Base-by-base conservation (phyloP, 2,888 invertebrate species). In the Euplexia lucipara region DNA sequence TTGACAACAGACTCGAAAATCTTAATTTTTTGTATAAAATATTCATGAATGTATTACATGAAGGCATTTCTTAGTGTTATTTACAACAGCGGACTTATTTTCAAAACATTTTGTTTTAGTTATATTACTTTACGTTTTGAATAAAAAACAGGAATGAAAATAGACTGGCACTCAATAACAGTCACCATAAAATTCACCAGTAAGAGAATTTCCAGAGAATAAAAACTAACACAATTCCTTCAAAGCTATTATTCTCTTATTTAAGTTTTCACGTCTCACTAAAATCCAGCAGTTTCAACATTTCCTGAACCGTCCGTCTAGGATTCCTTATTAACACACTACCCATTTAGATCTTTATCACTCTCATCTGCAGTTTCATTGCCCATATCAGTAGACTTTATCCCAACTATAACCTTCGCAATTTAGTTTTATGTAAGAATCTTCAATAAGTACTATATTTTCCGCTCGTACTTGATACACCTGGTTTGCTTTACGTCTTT, bases 361-460 rank as follows among this genome's bases (percentile, higher is more conserved):
- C 70, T 59, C 49, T 53, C 49, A 65, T 78, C 48, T 62, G 44
- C 61, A 78, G 70, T 22, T 78, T 65, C 65, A 71, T 60, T 22
- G 54, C 16, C 54, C 42, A 63, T 63, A 71, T 69, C 53, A 53
- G 62, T 60, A 56, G 58, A 69, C 56, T 68, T 65, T 56, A 67
- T 61, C 18, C 10, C 48, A 48, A 61, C 76, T 54, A 73, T 66
- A 65, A 61, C 37, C 48, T 45, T 32, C 70, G 59, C 51, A 60
- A 48, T 66, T 62, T 64, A 52, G 41, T 70, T 77, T 78, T 74
- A 75, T 60, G 49, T 57, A 20, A 20, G 32, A 56, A 44, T 63
- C 45, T 62, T 42, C 61, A 70, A 67, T 63, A 52, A 41, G 52
- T 63, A 22, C 41, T 22, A 35, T 42, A 56, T 57, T 63, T 76